A percentile compares a stretch with the other conserved stretches of the same genome.
Conservation (phyloP, 1,140 invertebrate genomes). For the Zeugodacus cucurbitae region DNA sequence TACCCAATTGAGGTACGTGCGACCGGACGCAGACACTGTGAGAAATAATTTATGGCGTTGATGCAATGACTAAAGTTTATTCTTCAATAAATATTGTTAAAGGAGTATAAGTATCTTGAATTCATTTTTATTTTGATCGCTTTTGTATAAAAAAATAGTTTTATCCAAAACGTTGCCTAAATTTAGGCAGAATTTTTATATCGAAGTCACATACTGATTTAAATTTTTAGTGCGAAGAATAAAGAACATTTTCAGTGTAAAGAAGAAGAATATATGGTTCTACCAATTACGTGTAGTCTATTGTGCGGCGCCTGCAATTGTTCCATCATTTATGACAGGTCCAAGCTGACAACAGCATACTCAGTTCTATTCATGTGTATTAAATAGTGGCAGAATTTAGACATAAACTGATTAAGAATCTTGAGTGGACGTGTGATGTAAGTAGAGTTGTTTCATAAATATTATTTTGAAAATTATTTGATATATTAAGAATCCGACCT, state of each 20-base stretch:
- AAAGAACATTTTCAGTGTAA: neutral
- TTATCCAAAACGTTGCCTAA: neutral
- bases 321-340: neutral
- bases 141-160: too few species aligned
- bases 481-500: too few species aligned
- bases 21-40: neutral
- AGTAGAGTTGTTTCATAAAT: too few species aligned
- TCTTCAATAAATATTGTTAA: too few species aligned
- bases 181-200: neutral
- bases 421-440: too few species aligned
- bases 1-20: neutral
- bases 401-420: too few species aligned
- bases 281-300: neutral
- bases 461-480: neutral
- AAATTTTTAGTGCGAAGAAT: neutral
- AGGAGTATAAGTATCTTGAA: too few species aligned
- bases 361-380: neutral
- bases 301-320: neutral
- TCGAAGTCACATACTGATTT: neutral
- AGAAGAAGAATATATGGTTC: neutral
- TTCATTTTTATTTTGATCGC: too few species aligned
- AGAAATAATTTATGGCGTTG: neutral
- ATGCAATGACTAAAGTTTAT: too few species aligned
- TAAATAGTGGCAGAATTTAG: neutral
- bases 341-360: neutral